Percentiles rank a stretch among this genome's conserved stretches.
phyloP scores from a whole-genome alignment of 2,113 vertebrate genomes.

The Leptobrachium ailaonicum region DNA sequence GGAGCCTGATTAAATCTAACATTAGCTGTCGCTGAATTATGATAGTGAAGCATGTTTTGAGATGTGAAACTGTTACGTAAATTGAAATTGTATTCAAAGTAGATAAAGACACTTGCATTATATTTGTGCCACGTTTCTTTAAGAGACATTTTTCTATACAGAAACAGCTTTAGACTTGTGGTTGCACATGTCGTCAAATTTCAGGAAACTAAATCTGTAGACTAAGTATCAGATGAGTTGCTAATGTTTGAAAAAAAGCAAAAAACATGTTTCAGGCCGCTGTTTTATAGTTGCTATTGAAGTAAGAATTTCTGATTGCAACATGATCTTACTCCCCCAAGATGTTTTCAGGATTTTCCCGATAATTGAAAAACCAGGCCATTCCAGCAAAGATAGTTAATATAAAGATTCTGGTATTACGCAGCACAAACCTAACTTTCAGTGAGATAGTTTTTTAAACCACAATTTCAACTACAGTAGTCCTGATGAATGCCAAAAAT shows the following conservation, averaged over 20 bases:
- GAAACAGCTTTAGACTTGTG: constrained; percentile 54
- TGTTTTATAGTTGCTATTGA: constrained; percentile 70
- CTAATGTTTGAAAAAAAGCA: constrained; percentile 69
- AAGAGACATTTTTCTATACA: constrained; percentile 58
- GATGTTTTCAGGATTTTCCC: constrained; percentile 57
- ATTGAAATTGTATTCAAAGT: constrained; percentile 7
- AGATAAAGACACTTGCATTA: constrained; percentile 53
- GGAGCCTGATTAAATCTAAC: no score
- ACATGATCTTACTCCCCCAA: constrained; percentile 56
- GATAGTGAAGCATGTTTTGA: no score
- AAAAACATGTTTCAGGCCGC: constrained; percentile 68
- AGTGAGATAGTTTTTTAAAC: no score
- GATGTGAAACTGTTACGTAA: no score
- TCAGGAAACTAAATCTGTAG: constrained; percentile 69
- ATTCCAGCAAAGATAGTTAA: constrained; percentile 43
- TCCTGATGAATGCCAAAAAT: no score
- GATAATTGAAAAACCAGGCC: constrained; percentile 72
- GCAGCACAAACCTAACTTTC: background rate
- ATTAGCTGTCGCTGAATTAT: no score
- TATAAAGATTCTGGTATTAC: constrained; percentile 17
- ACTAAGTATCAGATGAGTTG: constrained; percentile 72
- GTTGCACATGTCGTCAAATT: constrained; percentile 61
- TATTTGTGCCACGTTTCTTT: constrained; percentile 66
- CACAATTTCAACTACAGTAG: no score
- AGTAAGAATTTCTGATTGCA: constrained; percentile 67